Conservation (phyloP, 2,888 invertebrate genomes). For the Phalera bucephala region DNA sequence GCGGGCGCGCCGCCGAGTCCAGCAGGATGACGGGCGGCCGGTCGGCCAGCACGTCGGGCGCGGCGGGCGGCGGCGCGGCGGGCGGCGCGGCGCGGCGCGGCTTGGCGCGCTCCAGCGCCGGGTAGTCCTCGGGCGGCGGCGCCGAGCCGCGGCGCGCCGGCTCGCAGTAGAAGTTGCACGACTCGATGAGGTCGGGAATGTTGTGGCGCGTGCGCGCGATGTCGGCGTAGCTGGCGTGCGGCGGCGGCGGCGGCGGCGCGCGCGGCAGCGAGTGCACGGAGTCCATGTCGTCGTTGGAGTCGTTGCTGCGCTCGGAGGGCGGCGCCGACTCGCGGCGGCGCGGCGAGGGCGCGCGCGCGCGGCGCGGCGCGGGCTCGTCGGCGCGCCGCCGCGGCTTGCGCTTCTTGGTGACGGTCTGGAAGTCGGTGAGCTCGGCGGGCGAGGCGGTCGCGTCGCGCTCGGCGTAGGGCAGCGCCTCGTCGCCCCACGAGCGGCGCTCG, state of each 20-base stretch:
- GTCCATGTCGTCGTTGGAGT: slow-evolving; percentile 91
- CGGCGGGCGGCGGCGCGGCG: slow-evolving; percentile 36
- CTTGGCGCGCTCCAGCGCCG: slow-evolving; percentile 34
- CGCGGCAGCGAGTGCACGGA: slow-evolving; percentile 88
- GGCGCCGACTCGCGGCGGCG: slow-evolving; percentile 86
- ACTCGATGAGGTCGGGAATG: slow-evolving; percentile 79
- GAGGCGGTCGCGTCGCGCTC: slow-evolving; percentile 43
- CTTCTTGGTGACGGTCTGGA: slow-evolving; percentile 92
- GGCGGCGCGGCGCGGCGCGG: slow-evolving; percentile 23
- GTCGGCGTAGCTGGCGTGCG: slow-evolving; percentile 90
- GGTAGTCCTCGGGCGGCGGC: slow-evolving; percentile 35
- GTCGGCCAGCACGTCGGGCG: slow-evolving; percentile 71
- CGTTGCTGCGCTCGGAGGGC: slow-evolving; percentile 91
- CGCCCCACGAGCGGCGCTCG: slow-evolving; percentile 3
- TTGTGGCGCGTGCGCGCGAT: slow-evolving; percentile 85
- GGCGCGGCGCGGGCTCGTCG: slow-evolving; percentile 59
- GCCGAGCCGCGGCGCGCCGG: slow-evolving; percentile 18
- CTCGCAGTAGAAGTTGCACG: slow-evolving; percentile 74
- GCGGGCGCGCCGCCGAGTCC: slow-evolving; percentile 80
- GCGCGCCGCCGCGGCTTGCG: slow-evolving; percentile 89
- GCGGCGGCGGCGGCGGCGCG: slow-evolving; percentile 85
- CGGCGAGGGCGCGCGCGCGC: slow-evolving; percentile 55
- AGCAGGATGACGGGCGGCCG: slow-evolving; percentile 90
- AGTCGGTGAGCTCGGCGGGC: slow-evolving; percentile 86
- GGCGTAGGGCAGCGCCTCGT: slow-evolving; percentile 50